These are phyloP conservation scores for Pantala flavescens DNA, from an alignment of 1,140 invertebrate species.

Conservation along the genomic window DNA sequence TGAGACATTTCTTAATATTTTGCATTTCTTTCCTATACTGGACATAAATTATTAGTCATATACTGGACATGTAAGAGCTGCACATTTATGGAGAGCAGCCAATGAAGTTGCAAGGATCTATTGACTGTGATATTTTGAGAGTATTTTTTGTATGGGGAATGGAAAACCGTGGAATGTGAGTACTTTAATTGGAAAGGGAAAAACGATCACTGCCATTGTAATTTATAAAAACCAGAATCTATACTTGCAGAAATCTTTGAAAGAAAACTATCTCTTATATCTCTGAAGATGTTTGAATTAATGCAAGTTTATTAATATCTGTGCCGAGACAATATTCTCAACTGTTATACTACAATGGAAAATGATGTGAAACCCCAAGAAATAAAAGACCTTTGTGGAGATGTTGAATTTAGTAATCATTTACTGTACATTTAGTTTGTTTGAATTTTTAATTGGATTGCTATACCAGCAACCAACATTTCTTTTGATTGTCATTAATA, in stretches of 20 bases:
- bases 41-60: no score
- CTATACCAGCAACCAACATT: no score
- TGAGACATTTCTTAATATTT: no score
- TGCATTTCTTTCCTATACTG: no score
- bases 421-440: no score
- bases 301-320: not conserved
- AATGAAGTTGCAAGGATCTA: not conserved
- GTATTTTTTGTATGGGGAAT: not conserved
- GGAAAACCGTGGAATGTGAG: not conserved
- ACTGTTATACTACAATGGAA: conserved; percentile 1
- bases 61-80: no score
- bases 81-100: no score
- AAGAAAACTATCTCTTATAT: not conserved
- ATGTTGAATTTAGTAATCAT: not conserved
- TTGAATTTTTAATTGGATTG: no score
- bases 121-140: conserved; percentile 2
- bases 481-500: no score
- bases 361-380: not conserved
- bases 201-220: not conserved
- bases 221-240: not conserved
- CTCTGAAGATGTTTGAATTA: not conserved
- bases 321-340: not conserved
- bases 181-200: not conserved
- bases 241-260: not conserved
- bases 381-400: not conserved